A percentile compares a stretch with the other conserved stretches of the same genome.
phyloP scores from a whole-genome alignment of 1,140 invertebrate genomes.

The Dufourea novaeangliae region DNA sequence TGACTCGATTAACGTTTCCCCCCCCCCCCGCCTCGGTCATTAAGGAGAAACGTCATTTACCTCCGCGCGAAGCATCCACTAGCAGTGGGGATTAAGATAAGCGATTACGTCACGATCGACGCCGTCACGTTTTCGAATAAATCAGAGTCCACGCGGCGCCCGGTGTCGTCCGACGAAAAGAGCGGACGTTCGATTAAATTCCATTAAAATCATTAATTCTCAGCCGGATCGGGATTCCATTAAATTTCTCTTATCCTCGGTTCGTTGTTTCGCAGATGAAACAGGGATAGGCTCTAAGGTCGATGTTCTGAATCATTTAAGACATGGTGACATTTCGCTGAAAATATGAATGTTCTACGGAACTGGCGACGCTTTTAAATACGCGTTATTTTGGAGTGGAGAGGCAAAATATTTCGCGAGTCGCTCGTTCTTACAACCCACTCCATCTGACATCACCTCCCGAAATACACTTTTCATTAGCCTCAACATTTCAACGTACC shows the following conservation, averaged over 20 bases:
- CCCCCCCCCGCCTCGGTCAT: no score
- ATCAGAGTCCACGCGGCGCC: constrained; percentile 35
- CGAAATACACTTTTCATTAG: no score
- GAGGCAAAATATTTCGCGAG: no score
- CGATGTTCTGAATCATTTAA: not conserved
- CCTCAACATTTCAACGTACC: no score
- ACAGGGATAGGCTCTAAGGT: not conserved
- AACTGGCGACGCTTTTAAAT: not conserved
- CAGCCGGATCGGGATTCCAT: constrained; percentile 21
- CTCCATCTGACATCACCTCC: no score
- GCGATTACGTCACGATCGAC: constrained; percentile 56
- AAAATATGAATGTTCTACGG: not conserved
- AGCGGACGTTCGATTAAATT: constrained; percentile 54
- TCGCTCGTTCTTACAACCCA: no score
- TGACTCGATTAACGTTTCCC: constrained; percentile 75
- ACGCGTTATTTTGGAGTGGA: no score
- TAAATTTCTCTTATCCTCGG: constrained; percentile 22
- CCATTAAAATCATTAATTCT: constrained; percentile 56
- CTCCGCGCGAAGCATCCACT: constrained; percentile 24
- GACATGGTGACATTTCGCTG: not conserved
- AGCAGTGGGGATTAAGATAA: constrained; percentile 62
- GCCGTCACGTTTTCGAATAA: constrained; percentile 57
- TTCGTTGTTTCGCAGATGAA: not conserved
- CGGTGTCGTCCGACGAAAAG: constrained; percentile 41
- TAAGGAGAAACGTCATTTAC: constrained; percentile 67